Evolutionary conservation across 2,113 vertebrate genomes (phyloP).

Genomic region (Excalfactoria chinensis): DNA sequence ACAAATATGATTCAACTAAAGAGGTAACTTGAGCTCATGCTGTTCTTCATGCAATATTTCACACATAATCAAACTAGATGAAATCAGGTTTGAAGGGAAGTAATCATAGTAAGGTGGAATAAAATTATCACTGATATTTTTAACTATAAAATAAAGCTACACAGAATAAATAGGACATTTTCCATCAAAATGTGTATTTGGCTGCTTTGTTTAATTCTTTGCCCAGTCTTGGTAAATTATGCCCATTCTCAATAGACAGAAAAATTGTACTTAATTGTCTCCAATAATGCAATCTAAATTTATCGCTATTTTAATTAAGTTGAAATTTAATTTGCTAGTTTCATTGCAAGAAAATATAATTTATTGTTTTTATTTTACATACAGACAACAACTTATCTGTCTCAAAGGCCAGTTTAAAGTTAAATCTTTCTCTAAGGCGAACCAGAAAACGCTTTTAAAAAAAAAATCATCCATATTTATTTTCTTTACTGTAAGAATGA

Average conservation of each 20-base stretch:
- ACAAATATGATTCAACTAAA: constrained; percentile 27
- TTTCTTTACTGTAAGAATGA: background rate
- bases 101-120: constrained; percentile 6
- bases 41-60: constrained; percentile 17
- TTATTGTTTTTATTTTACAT: constrained; percentile 31
- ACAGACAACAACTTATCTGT: constrained; percentile 30
- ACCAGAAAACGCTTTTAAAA: background rate
- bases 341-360: constrained; percentile 63
- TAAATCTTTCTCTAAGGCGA: constrained; percentile 34
- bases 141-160: constrained; percentile 71
- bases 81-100: background rate
- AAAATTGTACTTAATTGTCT: constrained; percentile 69
- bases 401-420: constrained; percentile 45
- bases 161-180: constrained; percentile 64
- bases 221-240: constrained; percentile 69
- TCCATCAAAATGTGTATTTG: constrained; percentile 46
- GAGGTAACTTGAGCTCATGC: background rate
- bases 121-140: constrained; percentile 71
- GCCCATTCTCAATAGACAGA: constrained; percentile 53
- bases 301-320: constrained; percentile 75
- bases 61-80: constrained; percentile 44
- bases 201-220: constrained; percentile 52
- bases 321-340: constrained; percentile 73
- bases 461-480: background rate
- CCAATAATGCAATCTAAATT: constrained; percentile 66